Base-by-base conservation (phyloP, 35 echinoderm and acorn worm species). In the Apostichopus japonicus region DNA sequence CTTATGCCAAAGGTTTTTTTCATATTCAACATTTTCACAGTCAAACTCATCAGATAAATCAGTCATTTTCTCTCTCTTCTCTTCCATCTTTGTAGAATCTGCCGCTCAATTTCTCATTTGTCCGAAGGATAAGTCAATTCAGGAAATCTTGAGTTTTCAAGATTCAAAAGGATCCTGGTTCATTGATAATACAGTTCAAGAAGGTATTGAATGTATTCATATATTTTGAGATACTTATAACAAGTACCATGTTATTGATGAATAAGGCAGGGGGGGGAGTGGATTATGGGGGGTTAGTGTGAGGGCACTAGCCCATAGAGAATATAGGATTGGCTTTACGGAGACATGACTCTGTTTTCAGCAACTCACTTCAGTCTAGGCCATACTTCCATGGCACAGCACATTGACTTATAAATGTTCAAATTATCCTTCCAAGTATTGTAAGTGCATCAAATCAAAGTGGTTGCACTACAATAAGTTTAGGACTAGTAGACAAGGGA, bases 81-180 rank as follows among this genome's bases (percentile, higher is more conserved):
- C 54, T n/a, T 15, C 16, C 17, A 14, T 44, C 14, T 55, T 52
- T 67, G 2, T 67, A 83, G 79, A 54, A 8, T 44, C 44, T 54
- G 79, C 33, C 4, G 79, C 79, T 54, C 79, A 83, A 6, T 83
- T 83, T 83, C 54, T 83, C 33, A 16, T 83, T 13, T 83, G 79
- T 54, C 79, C 79, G 4, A 52, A 54, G 11, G 54, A 52, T 83
- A 83, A 83, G n/a, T 83, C 79, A 15, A 83, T 83, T 54, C 79
- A 83, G 33, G 79, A 83, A 54, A 83, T 83, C 0, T 6, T 83
- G 6, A 83, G 24, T 54, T 83, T 83, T 54, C 24, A 83, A 83
- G 79, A 83, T 54, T 17, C 79, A 10, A 83, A 83, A 83, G 79
- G 79, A 44, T 83, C 79, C 7, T 83, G 79, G 79, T 83, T 83